phyloP scores from a whole-genome alignment of 1,140 invertebrate species.

The Saccostrea glomerata region DNA sequence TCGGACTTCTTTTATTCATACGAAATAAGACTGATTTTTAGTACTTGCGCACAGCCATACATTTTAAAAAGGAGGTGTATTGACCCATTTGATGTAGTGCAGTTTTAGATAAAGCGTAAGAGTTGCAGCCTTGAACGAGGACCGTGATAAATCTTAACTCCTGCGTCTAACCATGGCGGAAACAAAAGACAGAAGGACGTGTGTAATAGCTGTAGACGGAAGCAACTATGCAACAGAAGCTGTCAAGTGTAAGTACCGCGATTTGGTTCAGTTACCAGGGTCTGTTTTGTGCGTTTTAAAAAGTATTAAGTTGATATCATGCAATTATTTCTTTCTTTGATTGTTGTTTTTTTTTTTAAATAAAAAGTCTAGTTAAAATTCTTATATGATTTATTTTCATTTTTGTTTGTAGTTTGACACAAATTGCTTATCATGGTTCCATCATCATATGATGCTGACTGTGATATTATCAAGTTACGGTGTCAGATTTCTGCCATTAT shows the following conservation, averaged over 20 bases:
- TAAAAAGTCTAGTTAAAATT: too few relatives aligned
- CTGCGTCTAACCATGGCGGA: slow-evolving; percentile 11
- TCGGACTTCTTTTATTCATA: background rate
- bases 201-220: slow-evolving; percentile 43
- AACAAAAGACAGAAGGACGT: background rate
- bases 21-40: background rate
- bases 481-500: background rate
- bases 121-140: background rate
- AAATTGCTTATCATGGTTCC: too few relatives aligned
- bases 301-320: too few relatives aligned
- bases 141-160: background rate
- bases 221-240: slow-evolving; percentile 42
- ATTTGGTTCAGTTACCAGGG: too few relatives aligned
- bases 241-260: slow-evolving; percentile 39
- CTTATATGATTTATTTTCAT: too few relatives aligned
- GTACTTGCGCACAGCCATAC: background rate
- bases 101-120: background rate
- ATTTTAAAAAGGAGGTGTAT: background rate
- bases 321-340: too few relatives aligned
- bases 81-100: background rate
- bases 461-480: too few relatives aligned
- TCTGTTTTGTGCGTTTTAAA: too few relatives aligned
- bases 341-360: too few relatives aligned
- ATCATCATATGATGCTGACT: too few relatives aligned
- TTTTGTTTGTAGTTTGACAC: too few relatives aligned